phyloP scores from a whole-genome alignment of 2,888 invertebrate genomes.

The Cryptophagus acutangulus region DNA sequence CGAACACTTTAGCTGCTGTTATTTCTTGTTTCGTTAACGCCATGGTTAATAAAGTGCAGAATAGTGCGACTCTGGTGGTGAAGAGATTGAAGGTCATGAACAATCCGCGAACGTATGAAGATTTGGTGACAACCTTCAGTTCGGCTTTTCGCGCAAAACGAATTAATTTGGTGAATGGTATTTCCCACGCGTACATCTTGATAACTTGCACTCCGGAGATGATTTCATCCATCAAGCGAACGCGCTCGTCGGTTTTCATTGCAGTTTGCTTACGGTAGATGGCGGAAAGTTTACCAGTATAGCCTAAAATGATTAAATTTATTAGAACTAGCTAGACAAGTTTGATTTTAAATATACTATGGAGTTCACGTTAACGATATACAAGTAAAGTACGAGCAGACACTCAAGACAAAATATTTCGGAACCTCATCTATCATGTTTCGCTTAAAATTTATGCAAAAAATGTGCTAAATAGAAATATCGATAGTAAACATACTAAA shows the following conservation, averaged over 20 bases:
- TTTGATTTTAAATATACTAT: too few species aligned
- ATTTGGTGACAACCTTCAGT: constrained; percentile 55
- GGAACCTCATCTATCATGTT: too few species aligned
- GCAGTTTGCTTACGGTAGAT: constrained; percentile 74
- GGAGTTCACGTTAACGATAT: too few species aligned
- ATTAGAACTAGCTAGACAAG: too few species aligned
- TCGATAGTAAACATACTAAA: too few species aligned
- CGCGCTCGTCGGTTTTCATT: constrained; percentile 79
- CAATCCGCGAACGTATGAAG: constrained; percentile 60
- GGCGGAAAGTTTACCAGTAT: constrained; percentile 61
- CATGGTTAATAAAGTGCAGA: constrained; percentile 67
- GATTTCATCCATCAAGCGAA: constrained; percentile 92
- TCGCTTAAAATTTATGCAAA: too few species aligned
- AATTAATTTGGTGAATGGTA: constrained; percentile 62
- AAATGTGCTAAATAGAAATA: too few species aligned
- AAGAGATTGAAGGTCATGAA: constrained; percentile 75
- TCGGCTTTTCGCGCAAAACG: constrained; percentile 55
- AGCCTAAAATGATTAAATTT: too few species aligned
- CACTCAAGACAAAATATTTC: too few species aligned
- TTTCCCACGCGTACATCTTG: constrained; percentile 73
- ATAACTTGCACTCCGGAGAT: constrained; percentile 87
- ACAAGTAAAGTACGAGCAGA: too few species aligned
- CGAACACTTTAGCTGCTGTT: constrained; percentile 66
- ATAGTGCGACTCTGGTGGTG: constrained; percentile 74
- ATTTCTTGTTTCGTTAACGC: constrained; percentile 61